Percentiles rank a stretch among this genome's conserved stretches.
Conservation (phyloP, 2,113 vertebrate species). For the Grammomys dolichurus region DNA sequence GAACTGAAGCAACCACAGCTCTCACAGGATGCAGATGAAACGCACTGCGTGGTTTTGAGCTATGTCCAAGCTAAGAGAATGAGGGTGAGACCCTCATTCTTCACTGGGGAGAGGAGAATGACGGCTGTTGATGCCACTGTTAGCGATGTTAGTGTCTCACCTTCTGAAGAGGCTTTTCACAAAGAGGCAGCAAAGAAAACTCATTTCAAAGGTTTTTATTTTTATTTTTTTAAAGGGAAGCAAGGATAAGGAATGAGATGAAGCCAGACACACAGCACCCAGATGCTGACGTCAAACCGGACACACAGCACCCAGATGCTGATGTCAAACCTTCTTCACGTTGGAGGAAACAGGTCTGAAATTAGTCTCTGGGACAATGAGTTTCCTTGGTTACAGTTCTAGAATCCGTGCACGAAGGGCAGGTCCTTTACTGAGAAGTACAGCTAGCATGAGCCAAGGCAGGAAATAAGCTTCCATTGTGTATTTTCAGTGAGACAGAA, state of each 20-base stretch:
- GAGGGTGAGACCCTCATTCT: background rate
- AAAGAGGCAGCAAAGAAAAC: background rate
- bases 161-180: background rate
- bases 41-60: background rate
- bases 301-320: background rate
- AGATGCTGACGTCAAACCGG: too few species aligned
- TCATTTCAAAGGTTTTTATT: constrained; percentile 12
- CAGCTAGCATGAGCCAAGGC: background rate
- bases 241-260: background rate
- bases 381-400: background rate
- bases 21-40: background rate
- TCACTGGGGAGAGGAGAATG: background rate
- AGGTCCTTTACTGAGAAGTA: background rate
- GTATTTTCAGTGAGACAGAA: background rate
- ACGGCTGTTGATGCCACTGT: background rate
- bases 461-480: background rate
- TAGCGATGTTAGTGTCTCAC: background rate
- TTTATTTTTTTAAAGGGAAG: background rate
- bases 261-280: background rate
- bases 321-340: background rate
- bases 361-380: background rate
- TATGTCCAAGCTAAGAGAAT: constrained; percentile 1
- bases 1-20: background rate
- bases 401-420: background rate
- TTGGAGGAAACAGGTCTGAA: constrained; percentile 22